Evolutionary conservation across 2,113 vertebrate species (phyloP).

Genomic region (Empidonax traillii): DNA sequence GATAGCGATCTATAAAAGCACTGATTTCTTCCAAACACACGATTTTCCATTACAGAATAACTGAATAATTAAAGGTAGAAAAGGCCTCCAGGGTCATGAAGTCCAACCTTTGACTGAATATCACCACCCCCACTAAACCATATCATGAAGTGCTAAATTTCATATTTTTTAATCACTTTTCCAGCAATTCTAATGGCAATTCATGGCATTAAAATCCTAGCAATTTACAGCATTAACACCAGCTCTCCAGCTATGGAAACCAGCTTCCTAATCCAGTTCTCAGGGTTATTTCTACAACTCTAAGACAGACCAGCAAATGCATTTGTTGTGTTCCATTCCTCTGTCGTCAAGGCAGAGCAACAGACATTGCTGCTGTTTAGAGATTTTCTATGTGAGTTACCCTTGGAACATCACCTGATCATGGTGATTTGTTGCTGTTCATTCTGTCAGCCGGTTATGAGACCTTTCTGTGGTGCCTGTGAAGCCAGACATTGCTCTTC

Average conservation of each 20-base stretch:
- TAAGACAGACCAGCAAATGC: not conserved
- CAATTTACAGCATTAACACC: not conserved
- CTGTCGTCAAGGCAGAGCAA: not conserved
- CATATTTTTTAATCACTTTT: not conserved
- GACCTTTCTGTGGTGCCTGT: not conserved
- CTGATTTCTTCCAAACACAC: not conserved
- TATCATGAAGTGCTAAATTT: not conserved
- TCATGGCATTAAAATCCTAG: not conserved
- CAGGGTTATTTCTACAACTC: not conserved
- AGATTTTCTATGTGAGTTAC: not conserved
- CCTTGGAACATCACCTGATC: not conserved
- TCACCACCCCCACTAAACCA: not conserved
- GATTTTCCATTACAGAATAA: not conserved
- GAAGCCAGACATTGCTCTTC: not conserved
- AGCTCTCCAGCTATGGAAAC: not conserved
- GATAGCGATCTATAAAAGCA: not conserved
- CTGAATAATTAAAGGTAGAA: not conserved
- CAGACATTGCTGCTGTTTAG: not conserved
- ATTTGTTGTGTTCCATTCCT: not conserved
- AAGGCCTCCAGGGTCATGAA: not conserved
- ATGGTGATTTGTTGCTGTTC: not conserved
- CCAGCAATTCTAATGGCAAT: not conserved
- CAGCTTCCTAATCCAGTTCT: not conserved
- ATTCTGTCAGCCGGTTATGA: not conserved
- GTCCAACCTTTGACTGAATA: accelerated